Evolutionary conservation across 2,888 invertebrate species (phyloP).

Genomic region (Colletes collaris): DNA sequence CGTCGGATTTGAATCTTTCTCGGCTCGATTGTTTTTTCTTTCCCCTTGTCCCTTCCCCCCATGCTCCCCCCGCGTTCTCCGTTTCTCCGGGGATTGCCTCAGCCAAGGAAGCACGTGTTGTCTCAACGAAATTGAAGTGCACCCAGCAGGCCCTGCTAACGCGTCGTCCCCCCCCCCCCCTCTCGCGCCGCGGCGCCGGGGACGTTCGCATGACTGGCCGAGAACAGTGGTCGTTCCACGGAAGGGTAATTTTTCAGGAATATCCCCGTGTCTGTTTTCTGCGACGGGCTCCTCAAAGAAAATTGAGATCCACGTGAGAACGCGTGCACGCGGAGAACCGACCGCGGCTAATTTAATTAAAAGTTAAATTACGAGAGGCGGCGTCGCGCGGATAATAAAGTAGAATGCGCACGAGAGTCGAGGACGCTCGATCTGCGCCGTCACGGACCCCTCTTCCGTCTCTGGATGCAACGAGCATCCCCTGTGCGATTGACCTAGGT

Average conservation of each 20-base stretch:
- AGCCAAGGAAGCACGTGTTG: conserved; percentile 62
- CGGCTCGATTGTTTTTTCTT: conserved; percentile 16
- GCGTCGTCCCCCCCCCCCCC: conserved; percentile 2
- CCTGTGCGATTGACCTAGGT: too few relatives aligned
- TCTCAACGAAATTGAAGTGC: conserved; percentile 69
- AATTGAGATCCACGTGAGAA: conserved; percentile 34
- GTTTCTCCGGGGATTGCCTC: conserved; percentile 36
- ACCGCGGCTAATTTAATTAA: conserved; percentile 54
- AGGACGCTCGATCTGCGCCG: neutral
- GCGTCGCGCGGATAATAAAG: conserved; percentile 18
- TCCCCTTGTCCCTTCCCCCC: neutral
- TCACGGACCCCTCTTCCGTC: neutral
- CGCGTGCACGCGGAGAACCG: conserved; percentile 33
- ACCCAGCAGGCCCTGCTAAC: conserved; percentile 54
- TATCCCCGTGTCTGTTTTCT: conserved; percentile 5
- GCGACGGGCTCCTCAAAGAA: conserved; percentile 41
- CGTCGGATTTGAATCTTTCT: conserved; percentile 53
- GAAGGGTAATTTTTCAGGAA: conserved; percentile 54
- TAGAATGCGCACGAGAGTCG: neutral
- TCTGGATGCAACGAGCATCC: too few relatives aligned
- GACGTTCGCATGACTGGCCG: conserved; percentile 42
- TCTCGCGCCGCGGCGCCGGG: conserved; percentile 1
- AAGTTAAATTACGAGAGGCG: conserved; percentile 52
- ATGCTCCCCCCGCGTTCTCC: neutral
- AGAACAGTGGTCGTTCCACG: conserved; percentile 37